Evolutionary conservation across 2,113 vertebrate genomes (phyloP), one percentile per base, ranked within the genome.

Genomic region (Suricata suricatta): DNA sequence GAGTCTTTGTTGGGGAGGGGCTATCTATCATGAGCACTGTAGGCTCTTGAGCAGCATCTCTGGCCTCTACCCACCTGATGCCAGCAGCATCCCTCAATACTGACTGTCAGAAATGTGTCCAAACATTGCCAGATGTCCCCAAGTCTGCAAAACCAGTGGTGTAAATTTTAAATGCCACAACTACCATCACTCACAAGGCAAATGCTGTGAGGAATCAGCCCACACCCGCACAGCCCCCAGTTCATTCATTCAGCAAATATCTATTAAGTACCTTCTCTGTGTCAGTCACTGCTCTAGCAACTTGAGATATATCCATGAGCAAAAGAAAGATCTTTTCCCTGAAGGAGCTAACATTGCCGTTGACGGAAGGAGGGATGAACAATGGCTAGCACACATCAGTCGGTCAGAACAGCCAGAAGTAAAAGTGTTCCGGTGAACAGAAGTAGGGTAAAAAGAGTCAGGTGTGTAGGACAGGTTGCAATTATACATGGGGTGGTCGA

Each of bases 331-430:
- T 14, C 57, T 52, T 66, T 85, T 23, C 57, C 87, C 38, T 79
- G 6, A 7, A 71, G 63, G 44, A 77, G 9, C 2, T 60, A 15
- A 23, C 2, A 7, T 82, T 72, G 47, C 57, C 63, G 21, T 1
- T 13, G 21, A 16, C 3, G 2, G 21, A 3, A 44, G 3, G 64
- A n/a, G 41, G 50, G 50, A 8, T 2, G 0, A 38, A 41, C 44
- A 27, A 6, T 63, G 60, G n/a, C 83, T 33, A 16, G 52, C 11
- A 25, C 14, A 5, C 10, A 33, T 25, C 17, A 52, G 19, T 23
- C 13, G 4, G 76, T 68, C 60, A 21, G n/a, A 31, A 52, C 13
- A 33, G 52, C 57, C 47, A 1, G 54, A 54, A 27, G 16, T 16
- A 57, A 44, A 31, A 5, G 57, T 50, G 52, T 33, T 19, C 5